These are phyloP conservation scores for Halictus rubicundus DNA, from an alignment of 1,140 invertebrate species.

Conservation along the genomic window DNA sequence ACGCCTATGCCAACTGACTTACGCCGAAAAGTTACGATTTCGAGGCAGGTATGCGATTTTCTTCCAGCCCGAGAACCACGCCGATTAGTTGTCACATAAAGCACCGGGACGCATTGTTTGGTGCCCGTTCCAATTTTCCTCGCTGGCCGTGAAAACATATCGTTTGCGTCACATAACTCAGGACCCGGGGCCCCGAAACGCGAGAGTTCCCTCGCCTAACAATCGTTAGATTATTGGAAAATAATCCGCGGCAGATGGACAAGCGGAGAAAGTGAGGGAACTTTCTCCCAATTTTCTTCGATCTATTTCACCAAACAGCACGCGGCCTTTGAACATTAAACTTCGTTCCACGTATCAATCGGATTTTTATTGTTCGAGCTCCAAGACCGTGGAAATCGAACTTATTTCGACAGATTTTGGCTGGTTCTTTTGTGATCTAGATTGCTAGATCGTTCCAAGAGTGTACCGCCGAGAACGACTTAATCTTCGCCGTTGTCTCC, in stretches of 20 bases:
- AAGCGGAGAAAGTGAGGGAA: slow-evolving; percentile 12
- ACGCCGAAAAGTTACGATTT: slow-evolving; percentile 61
- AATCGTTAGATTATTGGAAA: slow-evolving; percentile 53
- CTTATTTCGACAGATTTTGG: background rate
- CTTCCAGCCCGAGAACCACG: background rate
- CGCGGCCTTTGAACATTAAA: background rate
- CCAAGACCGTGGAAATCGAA: background rate
- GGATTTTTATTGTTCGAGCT: background rate
- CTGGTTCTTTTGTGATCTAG: background rate
- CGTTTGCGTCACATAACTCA: slow-evolving; percentile 67
- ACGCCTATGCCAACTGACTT: slow-evolving; percentile 66
- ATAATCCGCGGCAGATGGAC: slow-evolving; percentile 47
- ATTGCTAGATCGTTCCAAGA: background rate
- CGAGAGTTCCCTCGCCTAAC: slow-evolving; percentile 34
- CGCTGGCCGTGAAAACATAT: slow-evolving; percentile 58
- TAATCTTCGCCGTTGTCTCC: background rate
- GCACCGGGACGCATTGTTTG: slow-evolving; percentile 65
- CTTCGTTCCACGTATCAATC: background rate
- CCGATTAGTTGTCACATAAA: slow-evolving; percentile 76
- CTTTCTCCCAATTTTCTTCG: background rate
- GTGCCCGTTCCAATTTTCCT: slow-evolving; percentile 59
- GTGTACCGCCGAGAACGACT: background rate
- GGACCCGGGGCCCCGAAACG: slow-evolving; percentile 4
- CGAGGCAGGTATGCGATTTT: slow-evolving; percentile 56
- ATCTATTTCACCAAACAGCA: background rate